Evolutionary conservation across 2,113 vertebrate species (phyloP).

Genomic region (Cephalophus harveyi): DNA sequence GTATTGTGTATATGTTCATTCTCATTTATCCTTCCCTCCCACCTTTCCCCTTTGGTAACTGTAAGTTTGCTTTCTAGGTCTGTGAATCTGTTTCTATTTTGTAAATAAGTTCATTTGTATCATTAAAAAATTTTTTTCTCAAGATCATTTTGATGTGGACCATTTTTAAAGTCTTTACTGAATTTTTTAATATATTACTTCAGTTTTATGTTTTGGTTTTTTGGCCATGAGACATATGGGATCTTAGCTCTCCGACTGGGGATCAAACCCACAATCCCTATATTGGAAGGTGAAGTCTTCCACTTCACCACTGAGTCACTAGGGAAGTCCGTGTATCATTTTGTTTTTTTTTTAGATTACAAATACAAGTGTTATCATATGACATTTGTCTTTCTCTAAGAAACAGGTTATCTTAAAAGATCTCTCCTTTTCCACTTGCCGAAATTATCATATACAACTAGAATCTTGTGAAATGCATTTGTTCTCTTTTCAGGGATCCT

Average conservation of each 20-base stretch:
- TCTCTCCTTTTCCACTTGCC: neutral
- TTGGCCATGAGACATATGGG: neutral
- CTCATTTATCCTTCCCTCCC: neutral
- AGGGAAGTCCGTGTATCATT: neutral
- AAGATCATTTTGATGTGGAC: neutral
- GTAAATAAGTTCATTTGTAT: neutral
- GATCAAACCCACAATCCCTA: neutral
- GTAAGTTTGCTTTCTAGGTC: neutral
- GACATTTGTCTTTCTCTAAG: neutral
- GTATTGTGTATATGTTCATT: neutral
- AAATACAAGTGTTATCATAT: neutral
- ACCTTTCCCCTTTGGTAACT: neutral
- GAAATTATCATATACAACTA: neutral
- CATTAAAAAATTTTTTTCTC: fast-evolving
- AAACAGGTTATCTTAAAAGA: neutral
- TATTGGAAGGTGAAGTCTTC: neutral
- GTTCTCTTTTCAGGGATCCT: neutral
- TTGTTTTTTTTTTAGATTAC: neutral
- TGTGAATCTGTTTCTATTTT: neutral
- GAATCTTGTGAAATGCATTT: neutral
- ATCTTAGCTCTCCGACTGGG: neutral
- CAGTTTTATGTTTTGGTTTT: neutral
- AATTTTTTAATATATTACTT: neutral
- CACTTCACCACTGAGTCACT: neutral
- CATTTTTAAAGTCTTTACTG: neutral